Evolutionary conservation across 2,888 invertebrate species (phyloP).

Genomic region (Tineola bisselliella): DNA sequence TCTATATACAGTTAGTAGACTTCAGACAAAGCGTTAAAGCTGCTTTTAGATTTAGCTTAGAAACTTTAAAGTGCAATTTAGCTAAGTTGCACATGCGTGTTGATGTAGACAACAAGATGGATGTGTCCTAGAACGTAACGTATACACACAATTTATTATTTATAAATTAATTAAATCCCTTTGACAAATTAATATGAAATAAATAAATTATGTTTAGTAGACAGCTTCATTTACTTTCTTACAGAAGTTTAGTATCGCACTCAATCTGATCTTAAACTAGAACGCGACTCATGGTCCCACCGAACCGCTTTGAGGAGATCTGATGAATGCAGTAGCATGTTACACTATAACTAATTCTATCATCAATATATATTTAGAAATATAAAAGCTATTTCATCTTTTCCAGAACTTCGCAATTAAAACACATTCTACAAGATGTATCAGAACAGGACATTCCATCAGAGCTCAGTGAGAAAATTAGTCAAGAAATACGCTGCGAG

Average conservation of each 20-base stretch:
- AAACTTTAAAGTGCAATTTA: neutral
- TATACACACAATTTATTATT: neutral
- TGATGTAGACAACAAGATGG: neutral
- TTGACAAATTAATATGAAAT: too few relatives aligned
- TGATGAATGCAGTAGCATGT: too few relatives aligned
- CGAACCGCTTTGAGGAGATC: too few relatives aligned
- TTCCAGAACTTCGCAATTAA: slow-evolving; percentile 81
- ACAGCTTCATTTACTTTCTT: too few relatives aligned
- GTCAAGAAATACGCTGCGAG: slow-evolving; percentile 93
- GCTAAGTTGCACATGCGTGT: neutral
- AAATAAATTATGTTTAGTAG: too few relatives aligned
- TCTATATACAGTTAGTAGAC: slow-evolving; percentile 79
- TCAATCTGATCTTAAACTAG: too few relatives aligned
- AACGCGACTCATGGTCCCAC: too few relatives aligned
- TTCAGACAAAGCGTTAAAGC: neutral
- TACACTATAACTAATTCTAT: too few relatives aligned
- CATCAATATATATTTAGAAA: too few relatives aligned
- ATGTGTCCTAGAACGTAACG: neutral
- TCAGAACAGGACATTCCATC: slow-evolving; percentile 91
- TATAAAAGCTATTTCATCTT: neutral
- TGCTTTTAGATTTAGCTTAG: slow-evolving; percentile 4
- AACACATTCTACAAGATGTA: slow-evolving; percentile 88
- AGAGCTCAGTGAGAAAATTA: slow-evolving; percentile 86
- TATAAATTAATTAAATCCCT: neutral
- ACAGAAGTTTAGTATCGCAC: too few relatives aligned